Base-by-base conservation (phyloP, 2,888 invertebrate genomes). In the Metallyticus violacea region DNA sequence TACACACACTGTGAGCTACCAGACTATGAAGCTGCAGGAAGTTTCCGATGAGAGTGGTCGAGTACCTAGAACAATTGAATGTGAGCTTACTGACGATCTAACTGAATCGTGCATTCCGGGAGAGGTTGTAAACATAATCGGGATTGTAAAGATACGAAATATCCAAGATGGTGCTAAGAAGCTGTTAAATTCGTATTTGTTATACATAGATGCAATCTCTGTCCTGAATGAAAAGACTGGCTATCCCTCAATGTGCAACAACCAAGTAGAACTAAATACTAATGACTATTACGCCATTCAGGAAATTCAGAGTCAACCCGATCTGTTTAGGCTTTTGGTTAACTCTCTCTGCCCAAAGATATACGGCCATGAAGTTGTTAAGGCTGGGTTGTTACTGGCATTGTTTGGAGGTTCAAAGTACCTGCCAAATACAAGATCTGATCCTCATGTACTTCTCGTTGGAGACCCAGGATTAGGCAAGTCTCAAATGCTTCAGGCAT, bases 401-500 rank as follows among this genome's bases (percentile, higher is more conserved):
- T 92, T 99, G 4, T 95, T 99, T 90, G 98, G 98, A 0, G 98
- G 98, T 1, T 94, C 94, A 62, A 92, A 91, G 7, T 92, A 91
- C 7, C 93, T 93, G 77, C 91, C 91, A n/a, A 93, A 93, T 0
- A 91, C 93, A 1, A 91, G 95, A 82, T 92, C 93, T 62, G 95
- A 96, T 91, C 95, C 97, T 30, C 97, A 98, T 90, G 94, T 98
- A 26, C 93, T 98, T 26, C 93, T 98, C n/a, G 96, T 99, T 0
- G 99, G 98, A 0, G 98, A 99, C 92, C 97, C 98, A 0, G 98
- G 98, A 0, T 93, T 98, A 81, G 99, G 98, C 1, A 99, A 98
- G 92, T 98, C 97, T 9, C 96, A 97, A 92, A 94, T 99, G 93
- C 91, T 99, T 85, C 96, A 97, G 91, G 96, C 97, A 22, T 96